Evolutionary conservation across 2,888 invertebrate species (phyloP).

Genomic region (Diploptera punctata): DNA sequence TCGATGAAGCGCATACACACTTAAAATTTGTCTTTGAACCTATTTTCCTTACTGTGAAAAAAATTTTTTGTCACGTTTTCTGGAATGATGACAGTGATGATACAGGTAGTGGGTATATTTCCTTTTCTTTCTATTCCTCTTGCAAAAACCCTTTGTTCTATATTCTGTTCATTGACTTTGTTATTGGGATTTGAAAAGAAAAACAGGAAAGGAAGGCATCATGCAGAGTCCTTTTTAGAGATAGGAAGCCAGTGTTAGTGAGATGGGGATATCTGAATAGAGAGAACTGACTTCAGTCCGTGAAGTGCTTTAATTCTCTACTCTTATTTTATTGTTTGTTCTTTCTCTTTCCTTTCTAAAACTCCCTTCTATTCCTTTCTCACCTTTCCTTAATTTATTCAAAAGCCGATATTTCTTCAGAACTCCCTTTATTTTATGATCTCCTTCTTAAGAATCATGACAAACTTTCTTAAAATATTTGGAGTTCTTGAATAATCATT

Average conservation of each 20-base stretch:
- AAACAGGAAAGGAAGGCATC: not conserved
- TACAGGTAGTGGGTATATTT: not conserved
- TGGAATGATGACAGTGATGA: not conserved
- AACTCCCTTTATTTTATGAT: no score
- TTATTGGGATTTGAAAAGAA: conserved; percentile 1
- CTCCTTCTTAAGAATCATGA: no score
- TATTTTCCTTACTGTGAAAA: not conserved
- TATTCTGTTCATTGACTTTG: conserved; percentile 6
- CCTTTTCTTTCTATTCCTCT: not conserved
- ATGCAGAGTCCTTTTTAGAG: not conserved
- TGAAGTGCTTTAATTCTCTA: not conserved
- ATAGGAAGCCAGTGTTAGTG: not conserved
- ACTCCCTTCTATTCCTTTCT: not conserved
- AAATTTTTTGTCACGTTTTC: not conserved
- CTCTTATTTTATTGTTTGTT: not conserved
- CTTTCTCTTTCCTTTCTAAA: not conserved
- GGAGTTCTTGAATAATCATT: no score
- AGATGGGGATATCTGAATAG: not conserved
- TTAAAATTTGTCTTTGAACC: not conserved
- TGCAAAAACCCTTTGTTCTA: not conserved
- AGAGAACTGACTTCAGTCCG: not conserved
- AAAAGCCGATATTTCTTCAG: not conserved
- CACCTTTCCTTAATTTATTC: not conserved
- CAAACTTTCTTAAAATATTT: no score
- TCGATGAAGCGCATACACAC: not conserved